Conservation (phyloP, 2,888 invertebrate species). For the Pachydiplax longipennis region DNA sequence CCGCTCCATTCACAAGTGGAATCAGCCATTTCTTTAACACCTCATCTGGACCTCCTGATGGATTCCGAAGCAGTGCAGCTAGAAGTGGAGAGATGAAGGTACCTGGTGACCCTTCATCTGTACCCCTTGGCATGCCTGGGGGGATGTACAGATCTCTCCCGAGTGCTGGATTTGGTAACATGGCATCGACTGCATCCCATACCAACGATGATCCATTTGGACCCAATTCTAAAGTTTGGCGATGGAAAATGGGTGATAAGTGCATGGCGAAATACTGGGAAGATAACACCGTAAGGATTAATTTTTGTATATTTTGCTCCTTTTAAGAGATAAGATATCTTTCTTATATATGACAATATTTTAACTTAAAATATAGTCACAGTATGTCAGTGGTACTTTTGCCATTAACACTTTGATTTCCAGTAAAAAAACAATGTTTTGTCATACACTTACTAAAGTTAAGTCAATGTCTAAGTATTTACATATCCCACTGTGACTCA, state of each 20-base stretch:
- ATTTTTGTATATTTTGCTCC: background rate
- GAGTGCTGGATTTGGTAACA: slow-evolving; percentile 12
- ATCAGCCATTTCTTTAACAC: slow-evolving; percentile 15
- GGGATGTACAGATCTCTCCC: slow-evolving; percentile 8
- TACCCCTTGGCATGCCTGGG: background rate
- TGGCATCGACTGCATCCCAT: background rate
- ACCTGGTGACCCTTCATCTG: background rate
- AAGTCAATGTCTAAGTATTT: background rate
- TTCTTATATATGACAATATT: background rate
- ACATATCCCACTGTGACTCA: background rate
- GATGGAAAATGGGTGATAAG: slow-evolving; percentile 81
- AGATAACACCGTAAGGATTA: slow-evolving; percentile 77
- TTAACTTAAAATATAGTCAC: no score
- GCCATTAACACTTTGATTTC: no score
- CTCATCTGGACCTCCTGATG: background rate
- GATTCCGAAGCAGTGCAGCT: background rate
- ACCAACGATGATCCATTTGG: slow-evolving; percentile 23
- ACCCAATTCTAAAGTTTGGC: slow-evolving; percentile 54
- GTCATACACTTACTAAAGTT: background rate
- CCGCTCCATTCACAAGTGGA: slow-evolving; percentile 32
- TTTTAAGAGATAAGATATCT: background rate
- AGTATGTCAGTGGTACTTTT: no score
- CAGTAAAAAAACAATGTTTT: background rate
- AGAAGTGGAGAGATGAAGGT: slow-evolving; percentile 13
- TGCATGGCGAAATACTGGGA: slow-evolving; percentile 94